These are phyloP conservation scores for Paralichthys olivaceus DNA, from an alignment of 2,113 vertebrate species.

Conservation along the genomic window DNA sequence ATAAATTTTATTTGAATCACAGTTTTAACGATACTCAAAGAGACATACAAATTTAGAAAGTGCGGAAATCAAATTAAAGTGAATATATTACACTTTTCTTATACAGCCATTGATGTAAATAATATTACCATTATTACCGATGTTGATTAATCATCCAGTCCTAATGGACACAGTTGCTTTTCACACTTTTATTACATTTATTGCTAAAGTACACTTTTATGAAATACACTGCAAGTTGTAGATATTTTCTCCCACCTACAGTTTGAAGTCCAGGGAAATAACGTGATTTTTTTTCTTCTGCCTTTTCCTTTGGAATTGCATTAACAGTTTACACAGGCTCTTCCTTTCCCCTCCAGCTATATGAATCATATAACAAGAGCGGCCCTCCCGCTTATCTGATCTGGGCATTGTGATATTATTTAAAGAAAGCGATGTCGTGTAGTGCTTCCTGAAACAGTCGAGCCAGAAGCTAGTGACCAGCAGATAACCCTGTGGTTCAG, in stretches of 20 bases:
- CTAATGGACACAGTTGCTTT: not conserved
- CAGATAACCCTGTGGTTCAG: slow-evolving; percentile 67
- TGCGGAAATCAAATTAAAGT: too few relatives aligned
- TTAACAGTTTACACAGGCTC: slow-evolving; percentile 73
- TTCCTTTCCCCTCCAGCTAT: slow-evolving; percentile 56
- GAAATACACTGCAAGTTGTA: too few relatives aligned
- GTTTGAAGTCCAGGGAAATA: slow-evolving; percentile 26
- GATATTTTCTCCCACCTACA: not conserved
- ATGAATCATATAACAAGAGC: slow-evolving; percentile 75
- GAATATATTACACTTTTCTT: too few relatives aligned
- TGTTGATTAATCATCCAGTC: not conserved
- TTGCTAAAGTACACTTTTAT: not conserved
- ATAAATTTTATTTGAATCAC: too few relatives aligned
- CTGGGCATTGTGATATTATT: slow-evolving; percentile 78
- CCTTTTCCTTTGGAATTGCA: slow-evolving; percentile 37
- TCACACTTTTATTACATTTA: not conserved
- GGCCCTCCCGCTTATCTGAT: slow-evolving; percentile 76
- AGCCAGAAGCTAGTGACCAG: slow-evolving; percentile 69
- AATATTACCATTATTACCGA: not conserved
- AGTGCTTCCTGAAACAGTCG: slow-evolving; percentile 71
- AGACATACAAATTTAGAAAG: too few relatives aligned
- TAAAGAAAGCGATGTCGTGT: slow-evolving; percentile 71
- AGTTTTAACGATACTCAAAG: too few relatives aligned
- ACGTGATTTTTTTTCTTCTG: slow-evolving; percentile 17
- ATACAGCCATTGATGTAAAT: too few relatives aligned